These are phyloP conservation scores for Eupithecia insigniata DNA, from an alignment of 2,888 invertebrate genomes.

Conservation along the genomic window DNA sequence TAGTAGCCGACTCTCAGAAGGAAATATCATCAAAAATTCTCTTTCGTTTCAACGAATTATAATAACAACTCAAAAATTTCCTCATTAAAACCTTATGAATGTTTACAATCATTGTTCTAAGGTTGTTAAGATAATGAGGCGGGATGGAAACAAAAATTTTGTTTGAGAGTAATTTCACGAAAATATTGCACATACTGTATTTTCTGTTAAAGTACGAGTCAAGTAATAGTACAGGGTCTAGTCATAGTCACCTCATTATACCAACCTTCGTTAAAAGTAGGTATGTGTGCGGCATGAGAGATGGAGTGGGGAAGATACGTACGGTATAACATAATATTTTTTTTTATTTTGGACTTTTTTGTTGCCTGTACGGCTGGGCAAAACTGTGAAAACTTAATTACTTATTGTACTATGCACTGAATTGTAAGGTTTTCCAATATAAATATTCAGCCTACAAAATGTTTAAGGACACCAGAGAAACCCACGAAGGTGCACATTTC, in stretches of 20 bases:
- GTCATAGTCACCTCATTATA: too few species aligned
- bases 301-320: too few species aligned
- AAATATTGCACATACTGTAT: not conserved
- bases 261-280: too few species aligned
- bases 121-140: conserved; percentile 4
- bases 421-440: too few species aligned
- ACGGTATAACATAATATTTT: too few species aligned
- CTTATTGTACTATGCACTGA: too few species aligned
- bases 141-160: not conserved
- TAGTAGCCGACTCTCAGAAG: not conserved
- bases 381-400: too few species aligned
- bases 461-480: not conserved
- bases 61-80: conserved; percentile 10
- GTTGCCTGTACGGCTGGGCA: too few species aligned
- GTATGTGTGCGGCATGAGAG: too few species aligned
- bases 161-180: not conserved
- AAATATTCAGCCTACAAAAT: too few species aligned
- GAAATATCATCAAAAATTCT: conserved; percentile 1
- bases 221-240: too few species aligned
- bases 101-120: not conserved
- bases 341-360: too few species aligned
- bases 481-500: not conserved
- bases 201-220: not conserved
- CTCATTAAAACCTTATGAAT: not conserved
- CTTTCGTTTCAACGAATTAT: conserved; percentile 4